Evolutionary conservation across 2,113 vertebrate species (phyloP).

Genomic region (Zapornia atra): DNA sequence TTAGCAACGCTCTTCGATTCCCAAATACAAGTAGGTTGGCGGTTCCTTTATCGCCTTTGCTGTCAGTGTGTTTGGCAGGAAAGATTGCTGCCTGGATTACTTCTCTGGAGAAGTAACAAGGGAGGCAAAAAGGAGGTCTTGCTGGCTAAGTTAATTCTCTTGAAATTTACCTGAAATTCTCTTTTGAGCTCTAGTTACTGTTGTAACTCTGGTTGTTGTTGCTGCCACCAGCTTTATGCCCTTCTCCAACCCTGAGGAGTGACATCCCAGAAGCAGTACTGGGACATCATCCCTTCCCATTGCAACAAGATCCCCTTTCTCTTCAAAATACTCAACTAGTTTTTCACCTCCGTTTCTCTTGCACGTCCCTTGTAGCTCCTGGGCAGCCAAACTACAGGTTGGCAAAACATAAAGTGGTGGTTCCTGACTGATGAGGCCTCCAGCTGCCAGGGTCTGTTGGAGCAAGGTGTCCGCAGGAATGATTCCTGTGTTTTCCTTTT

Average conservation of each 20-base stretch:
- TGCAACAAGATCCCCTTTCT: not conserved
- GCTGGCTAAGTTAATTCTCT: not conserved
- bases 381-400: not conserved
- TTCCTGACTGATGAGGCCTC: fast-evolving
- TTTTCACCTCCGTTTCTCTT: not conserved
- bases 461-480: not conserved
- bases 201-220: not conserved
- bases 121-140: not conserved
- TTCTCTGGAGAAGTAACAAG: not conserved
- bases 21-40: not conserved
- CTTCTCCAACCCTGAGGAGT: not conserved
- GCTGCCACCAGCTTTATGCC: not conserved
- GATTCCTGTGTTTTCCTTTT: not conserved
- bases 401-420: not conserved
- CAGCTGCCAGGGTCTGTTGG: not conserved
- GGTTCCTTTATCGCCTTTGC: not conserved
- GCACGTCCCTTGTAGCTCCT: not conserved
- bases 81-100: not conserved
- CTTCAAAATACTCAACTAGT: not conserved
- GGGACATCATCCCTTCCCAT: not conserved
- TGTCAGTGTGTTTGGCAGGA: not conserved
- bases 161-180: not conserved
- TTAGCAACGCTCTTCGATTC: not conserved
- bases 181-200: no score
- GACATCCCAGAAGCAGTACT: not conserved